Percentiles rank a stretch among this genome's conserved stretches.
These are phyloP conservation scores for Chelon labrosus DNA, from an alignment of 2,797 vertebrate species.

Conservation along the genomic window DNA sequence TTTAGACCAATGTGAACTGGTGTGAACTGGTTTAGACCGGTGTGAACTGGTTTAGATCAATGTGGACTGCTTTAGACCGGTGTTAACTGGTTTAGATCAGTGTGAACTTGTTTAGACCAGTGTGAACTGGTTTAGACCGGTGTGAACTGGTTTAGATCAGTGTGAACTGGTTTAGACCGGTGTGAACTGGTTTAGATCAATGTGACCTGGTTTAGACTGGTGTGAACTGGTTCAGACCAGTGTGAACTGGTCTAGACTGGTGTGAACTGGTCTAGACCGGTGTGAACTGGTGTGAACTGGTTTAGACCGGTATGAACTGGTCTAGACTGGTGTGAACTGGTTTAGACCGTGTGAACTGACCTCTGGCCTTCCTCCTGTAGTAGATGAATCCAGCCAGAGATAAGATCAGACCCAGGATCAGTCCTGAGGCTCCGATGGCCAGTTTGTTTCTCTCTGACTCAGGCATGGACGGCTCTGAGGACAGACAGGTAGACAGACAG, in stretches of 20 bases:
- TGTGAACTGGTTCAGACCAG: background rate
- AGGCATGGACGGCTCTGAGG: slow-evolving; percentile 65
- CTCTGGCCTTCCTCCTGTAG: slow-evolving; percentile 67
- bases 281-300: background rate
- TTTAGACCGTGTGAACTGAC: slow-evolving; percentile 31
- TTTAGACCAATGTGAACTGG: no score
- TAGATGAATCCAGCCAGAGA: slow-evolving; percentile 78
- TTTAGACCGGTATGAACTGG: background rate
- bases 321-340: accelerated
- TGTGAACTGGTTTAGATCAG: no score
- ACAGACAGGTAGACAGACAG: background rate
- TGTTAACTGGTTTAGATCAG: no score
- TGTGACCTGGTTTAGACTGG: background rate
- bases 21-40: no score
- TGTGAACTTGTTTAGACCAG: no score
- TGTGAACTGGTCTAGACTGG: background rate
- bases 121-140: no score
- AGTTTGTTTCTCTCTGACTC: slow-evolving; percentile 72
- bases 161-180: background rate
- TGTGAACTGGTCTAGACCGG: background rate
- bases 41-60: no score
- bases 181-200: background rate
- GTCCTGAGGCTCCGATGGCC: slow-evolving; percentile 70
- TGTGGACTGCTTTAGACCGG: no score
- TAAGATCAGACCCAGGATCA: slow-evolving; percentile 75